Percentiles rank a stretch among this genome's conserved stretches.
Evolutionary conservation across 2,797 vertebrate genomes (phyloP).

Genomic region (Chaenodraco wilsoni): DNA sequence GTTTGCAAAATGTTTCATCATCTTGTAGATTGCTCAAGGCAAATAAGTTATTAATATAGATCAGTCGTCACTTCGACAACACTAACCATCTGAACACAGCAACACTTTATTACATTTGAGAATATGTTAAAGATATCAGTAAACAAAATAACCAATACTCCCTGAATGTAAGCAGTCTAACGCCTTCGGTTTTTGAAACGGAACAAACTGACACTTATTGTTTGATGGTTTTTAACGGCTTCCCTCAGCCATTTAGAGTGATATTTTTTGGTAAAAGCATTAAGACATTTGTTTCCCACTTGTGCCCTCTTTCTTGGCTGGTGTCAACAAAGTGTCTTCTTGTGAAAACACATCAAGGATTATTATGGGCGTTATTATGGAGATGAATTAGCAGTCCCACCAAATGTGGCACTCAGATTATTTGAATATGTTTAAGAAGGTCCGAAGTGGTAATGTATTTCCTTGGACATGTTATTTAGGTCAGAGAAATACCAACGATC

Average conservation of each 20-base stretch:
- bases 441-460: neutral
- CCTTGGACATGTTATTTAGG: too few relatives aligned
- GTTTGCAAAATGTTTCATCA: slow-evolving; percentile 1
- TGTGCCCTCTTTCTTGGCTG: neutral
- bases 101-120: neutral
- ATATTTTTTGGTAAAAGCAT: too few relatives aligned
- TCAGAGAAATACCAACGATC: neutral
- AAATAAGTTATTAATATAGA: slow-evolving; percentile 17
- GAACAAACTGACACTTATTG: neutral
- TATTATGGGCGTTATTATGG: neutral
- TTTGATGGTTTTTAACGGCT: neutral
- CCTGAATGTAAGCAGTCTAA: neutral
- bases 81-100: neutral
- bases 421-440: neutral
- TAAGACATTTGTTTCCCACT: too few relatives aligned
- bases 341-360: neutral
- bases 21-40: neutral
- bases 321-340: neutral
- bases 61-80: neutral
- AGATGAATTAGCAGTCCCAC: neutral
- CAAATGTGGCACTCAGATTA: neutral
- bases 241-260: too few relatives aligned
- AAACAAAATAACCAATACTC: neutral
- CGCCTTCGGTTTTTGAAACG: too few relatives aligned
- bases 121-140: neutral